A percentile compares a stretch with the other conserved stretches of the same genome.
These are phyloP conservation scores for Phymastichus coffea DNA, from an alignment of 1,140 invertebrate species.

Conservation along the genomic window DNA sequence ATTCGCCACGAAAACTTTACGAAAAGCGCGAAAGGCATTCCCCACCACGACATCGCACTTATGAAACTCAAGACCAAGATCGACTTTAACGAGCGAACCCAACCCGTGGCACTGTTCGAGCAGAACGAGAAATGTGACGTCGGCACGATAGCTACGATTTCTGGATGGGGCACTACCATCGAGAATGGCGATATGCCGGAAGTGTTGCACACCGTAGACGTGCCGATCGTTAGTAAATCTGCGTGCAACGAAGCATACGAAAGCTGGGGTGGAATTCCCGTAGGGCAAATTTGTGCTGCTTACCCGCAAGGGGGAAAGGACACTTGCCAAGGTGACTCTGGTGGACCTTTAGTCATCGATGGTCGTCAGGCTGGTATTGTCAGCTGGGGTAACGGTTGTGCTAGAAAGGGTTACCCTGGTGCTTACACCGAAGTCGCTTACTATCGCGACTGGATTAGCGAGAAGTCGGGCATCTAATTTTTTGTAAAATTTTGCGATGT, in stretches of 20 bases:
- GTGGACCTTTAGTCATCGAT: slow-evolving; percentile 62
- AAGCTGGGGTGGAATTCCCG: slow-evolving; percentile 16
- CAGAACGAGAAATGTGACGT: neutral
- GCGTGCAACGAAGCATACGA: slow-evolving; percentile 18
- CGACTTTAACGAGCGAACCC: slow-evolving; percentile 55
- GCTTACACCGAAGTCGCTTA: slow-evolving; percentile 61
- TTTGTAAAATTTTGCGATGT: too few relatives aligned
- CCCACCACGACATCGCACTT: slow-evolving; percentile 64
- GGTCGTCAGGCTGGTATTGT: slow-evolving; percentile 64
- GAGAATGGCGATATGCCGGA: slow-evolving; percentile 7
- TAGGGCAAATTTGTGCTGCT: slow-evolving; percentile 18
- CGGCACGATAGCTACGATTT: slow-evolving; percentile 24
- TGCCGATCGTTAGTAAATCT: slow-evolving; percentile 23
- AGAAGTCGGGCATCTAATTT: slow-evolving; percentile 6
- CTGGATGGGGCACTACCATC: slow-evolving; percentile 33
- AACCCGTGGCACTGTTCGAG: slow-evolving; percentile 50
- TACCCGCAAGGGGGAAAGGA: slow-evolving; percentile 48
- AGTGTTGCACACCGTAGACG: slow-evolving; percentile 9
- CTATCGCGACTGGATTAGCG: slow-evolving; percentile 42
- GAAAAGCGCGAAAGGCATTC: slow-evolving; percentile 38
- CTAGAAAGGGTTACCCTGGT: slow-evolving; percentile 58
- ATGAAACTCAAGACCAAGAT: slow-evolving; percentile 59
- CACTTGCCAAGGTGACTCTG: slow-evolving; percentile 68
- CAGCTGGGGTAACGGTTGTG: slow-evolving; percentile 71
- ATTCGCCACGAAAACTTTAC: slow-evolving; percentile 16